phyloP scores from a whole-genome alignment of 2,888 invertebrate species.

The Melikaiella ostensackeni region DNA sequence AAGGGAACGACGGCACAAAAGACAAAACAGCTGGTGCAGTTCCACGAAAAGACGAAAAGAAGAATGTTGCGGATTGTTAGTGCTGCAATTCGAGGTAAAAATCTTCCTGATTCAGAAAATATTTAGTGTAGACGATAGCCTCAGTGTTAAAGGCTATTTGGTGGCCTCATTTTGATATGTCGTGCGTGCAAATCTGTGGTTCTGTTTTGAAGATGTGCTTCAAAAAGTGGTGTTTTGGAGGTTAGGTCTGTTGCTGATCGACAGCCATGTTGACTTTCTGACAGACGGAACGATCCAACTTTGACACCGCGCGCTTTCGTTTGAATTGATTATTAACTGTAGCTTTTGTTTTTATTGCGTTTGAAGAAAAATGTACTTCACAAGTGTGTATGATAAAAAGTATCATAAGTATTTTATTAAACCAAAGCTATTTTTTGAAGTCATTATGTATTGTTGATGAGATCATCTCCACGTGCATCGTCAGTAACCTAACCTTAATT shows the following conservation, averaged over 20 bases:
- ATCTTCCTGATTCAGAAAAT: not conserved
- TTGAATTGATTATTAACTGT: conserved; percentile 11
- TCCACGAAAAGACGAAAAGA: conserved; percentile 61
- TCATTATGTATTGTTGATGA: not conserved
- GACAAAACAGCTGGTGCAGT: conserved; percentile 69
- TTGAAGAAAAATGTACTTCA: not conserved
- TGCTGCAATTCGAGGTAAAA: conserved; percentile 62
- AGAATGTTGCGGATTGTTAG: conserved; percentile 68
- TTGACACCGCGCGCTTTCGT: conserved; percentile 13
- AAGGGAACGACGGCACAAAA: conserved; percentile 61
- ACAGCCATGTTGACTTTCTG: conserved; percentile 24
- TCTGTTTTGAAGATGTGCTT: not conserved
- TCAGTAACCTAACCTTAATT: not conserved
- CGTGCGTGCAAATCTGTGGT: not conserved
- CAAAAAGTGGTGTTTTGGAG: not conserved
- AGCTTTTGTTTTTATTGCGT: not conserved
- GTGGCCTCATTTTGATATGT: not conserved
- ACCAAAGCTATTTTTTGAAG: not conserved
- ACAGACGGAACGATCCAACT: conserved; percentile 18
- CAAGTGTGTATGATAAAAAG: not conserved
- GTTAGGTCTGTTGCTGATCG: not conserved
- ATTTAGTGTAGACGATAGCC: not conserved
- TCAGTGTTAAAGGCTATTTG: not conserved
- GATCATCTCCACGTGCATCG: not conserved
- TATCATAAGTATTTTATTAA: not conserved